These are phyloP conservation scores for Ochropacha duplaris DNA, from an alignment of 2,888 invertebrate genomes.

Conservation along the genomic window DNA sequence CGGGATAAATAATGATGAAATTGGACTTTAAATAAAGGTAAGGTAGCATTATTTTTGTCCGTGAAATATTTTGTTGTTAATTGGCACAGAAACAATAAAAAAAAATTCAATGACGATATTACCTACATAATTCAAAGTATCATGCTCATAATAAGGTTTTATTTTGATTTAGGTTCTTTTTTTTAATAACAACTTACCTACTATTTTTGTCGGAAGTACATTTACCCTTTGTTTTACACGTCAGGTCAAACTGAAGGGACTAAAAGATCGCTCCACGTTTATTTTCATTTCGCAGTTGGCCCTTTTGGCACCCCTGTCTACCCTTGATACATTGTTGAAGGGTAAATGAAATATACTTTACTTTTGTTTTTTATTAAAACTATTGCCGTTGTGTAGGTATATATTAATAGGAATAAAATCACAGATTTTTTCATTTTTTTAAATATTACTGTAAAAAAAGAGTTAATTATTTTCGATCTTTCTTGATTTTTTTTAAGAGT, in stretches of 20 bases:
- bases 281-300: constrained; percentile 69
- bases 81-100: no score
- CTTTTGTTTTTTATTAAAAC: constrained; percentile 64
- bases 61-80: no score
- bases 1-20: no score
- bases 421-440: constrained; percentile 6
- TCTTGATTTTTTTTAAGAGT: neutral
- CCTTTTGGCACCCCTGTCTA: constrained; percentile 74
- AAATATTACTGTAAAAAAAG: no score
- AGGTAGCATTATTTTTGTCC: no score
- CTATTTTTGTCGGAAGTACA: constrained; percentile 33
- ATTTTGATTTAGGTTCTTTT: neutral
- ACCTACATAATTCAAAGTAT: no score
- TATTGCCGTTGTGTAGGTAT: constrained; percentile 39
- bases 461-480: neutral
- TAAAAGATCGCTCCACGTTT: constrained; percentile 71
- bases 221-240: constrained; percentile 44
- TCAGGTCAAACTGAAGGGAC: constrained; percentile 55
- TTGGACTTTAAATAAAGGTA: no score
- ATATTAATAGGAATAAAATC: constrained; percentile 13
- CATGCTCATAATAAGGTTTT: neutral
- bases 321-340: constrained; percentile 73
- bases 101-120: no score
- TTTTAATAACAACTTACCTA: neutral
- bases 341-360: constrained; percentile 71